phyloP scores from a whole-genome alignment of 2,797 vertebrate species.

The Huso huso region DNA sequence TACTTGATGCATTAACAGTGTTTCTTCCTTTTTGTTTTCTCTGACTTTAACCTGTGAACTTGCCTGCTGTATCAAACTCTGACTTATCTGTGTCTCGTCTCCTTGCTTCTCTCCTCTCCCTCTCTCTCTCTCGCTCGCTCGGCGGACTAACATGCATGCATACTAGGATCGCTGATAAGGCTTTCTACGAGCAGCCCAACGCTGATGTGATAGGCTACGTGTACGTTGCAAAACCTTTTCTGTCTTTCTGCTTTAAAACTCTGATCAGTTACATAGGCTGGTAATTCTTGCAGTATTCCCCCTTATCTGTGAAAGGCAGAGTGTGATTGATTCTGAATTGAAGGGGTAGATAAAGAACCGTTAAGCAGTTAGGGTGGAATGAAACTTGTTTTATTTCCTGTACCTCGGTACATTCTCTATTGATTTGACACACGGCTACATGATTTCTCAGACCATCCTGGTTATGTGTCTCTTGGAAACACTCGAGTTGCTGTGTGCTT shows the following conservation, averaged over 20 bases:
- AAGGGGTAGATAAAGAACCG: no score
- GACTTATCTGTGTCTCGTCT: constrained; percentile 27
- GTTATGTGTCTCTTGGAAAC: no score
- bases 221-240: constrained; percentile 70
- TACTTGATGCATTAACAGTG: constrained; percentile 37
- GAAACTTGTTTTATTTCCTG: no score
- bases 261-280: no score
- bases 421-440: no score
- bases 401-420: no score
- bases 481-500: no score
- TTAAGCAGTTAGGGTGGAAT: no score
- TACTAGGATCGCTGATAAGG: constrained; percentile 96
- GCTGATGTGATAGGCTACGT: constrained; percentile 95
- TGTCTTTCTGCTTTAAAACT: constrained; percentile 24
- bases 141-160: constrained; percentile 46
- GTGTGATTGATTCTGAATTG: no score
- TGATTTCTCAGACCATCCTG: no score
- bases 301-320: no score
- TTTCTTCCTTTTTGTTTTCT: constrained; percentile 52
- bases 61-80: constrained; percentile 51
- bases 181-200: constrained; percentile 98
- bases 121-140: constrained; percentile 35
- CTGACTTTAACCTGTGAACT: constrained; percentile 31
- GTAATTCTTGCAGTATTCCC: no score
- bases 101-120: constrained; percentile 32